These are phyloP conservation scores for Drosophila lacteicornis DNA, from an alignment of 1,140 invertebrate species.

Conservation along the genomic window DNA sequence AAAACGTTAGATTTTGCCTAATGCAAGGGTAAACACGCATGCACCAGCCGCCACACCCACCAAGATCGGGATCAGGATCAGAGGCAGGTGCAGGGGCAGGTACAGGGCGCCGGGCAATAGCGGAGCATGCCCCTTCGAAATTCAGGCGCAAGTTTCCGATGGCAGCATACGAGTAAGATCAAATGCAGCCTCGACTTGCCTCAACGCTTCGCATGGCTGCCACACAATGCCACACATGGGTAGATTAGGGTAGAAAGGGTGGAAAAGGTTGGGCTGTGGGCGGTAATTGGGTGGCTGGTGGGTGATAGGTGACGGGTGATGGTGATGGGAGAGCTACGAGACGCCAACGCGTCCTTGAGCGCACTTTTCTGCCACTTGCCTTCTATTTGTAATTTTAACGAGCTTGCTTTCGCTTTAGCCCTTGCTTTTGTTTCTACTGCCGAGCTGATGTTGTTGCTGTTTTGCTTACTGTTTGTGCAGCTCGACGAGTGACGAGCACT, in stretches of 20 bases:
- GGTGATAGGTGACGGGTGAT: not conserved
- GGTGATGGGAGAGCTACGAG: constrained; percentile 34
- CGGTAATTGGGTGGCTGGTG: constrained; percentile 7
- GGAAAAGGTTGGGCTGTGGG: not conserved
- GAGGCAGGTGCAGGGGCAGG: not conserved
- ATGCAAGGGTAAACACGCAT: constrained; percentile 56
- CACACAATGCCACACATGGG: constrained; percentile 44
- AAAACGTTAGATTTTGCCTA: constrained; percentile 49
- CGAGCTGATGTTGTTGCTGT: constrained; percentile 43
- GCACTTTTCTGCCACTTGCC: constrained; percentile 81
- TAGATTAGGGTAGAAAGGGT: constrained; percentile 19
- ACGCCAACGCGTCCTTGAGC: constrained; percentile 77
- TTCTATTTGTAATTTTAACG: constrained; percentile 84
- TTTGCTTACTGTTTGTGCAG: constrained; percentile 68
- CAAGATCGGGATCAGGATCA: not conserved
- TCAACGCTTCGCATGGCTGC: constrained; percentile 59
- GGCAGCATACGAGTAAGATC: constrained; percentile 63
- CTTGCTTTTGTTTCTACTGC: constrained; percentile 28
- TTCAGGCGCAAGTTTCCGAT: constrained; percentile 56
- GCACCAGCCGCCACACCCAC: constrained; percentile 34
- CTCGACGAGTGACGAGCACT: constrained; percentile 68
- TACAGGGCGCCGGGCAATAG: not conserved
- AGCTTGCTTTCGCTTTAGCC: constrained; percentile 59
- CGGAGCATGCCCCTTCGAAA: constrained; percentile 53
- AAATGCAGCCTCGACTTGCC: constrained; percentile 54